A percentile compares a stretch with the other conserved stretches of the same genome.
phyloP scores from a whole-genome alignment of 2,797 vertebrate genomes.

The Pangasius djambal region DNA sequence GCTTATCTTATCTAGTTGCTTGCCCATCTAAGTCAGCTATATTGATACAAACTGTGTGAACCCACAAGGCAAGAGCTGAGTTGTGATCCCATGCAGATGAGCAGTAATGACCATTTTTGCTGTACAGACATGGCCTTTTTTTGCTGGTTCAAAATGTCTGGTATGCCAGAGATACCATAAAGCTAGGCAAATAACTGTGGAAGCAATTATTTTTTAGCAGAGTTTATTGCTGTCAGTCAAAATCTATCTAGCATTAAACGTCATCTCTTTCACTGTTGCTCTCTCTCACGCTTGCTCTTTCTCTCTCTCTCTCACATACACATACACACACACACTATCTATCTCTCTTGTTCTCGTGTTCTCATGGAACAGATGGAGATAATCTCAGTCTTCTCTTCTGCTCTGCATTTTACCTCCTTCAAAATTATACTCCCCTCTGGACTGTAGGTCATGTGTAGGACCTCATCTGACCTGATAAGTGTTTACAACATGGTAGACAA shows the following conservation, averaged over 20 bases:
- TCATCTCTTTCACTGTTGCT: neutral
- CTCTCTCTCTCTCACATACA: neutral
- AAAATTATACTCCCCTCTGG: neutral
- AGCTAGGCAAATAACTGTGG: neutral
- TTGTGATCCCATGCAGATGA: neutral
- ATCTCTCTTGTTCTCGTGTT: neutral
- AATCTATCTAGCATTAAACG: neutral
- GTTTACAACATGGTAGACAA: conserved; percentile 12
- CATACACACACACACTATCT: neutral
- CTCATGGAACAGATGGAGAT: conserved; percentile 53
- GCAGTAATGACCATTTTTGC: neutral
- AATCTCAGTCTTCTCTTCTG: conserved; percentile 43
- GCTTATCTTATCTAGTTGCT: neutral
- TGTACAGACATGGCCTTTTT: neutral
- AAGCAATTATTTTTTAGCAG: conserved; percentile 12
- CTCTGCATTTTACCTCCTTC: neutral
- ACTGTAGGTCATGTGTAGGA: neutral
- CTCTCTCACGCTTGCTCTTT: too few species aligned
- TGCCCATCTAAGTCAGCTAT: neutral
- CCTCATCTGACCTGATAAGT: conserved; percentile 12
- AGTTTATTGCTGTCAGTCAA: conserved; percentile 23
- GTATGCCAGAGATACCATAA: neutral
- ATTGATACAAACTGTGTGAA: neutral
- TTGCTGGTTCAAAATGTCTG: neutral
- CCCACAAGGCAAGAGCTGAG: neutral